Base-by-base conservation (phyloP, 2,888 invertebrate species). In the Cremastobaeus sp. region DNA sequence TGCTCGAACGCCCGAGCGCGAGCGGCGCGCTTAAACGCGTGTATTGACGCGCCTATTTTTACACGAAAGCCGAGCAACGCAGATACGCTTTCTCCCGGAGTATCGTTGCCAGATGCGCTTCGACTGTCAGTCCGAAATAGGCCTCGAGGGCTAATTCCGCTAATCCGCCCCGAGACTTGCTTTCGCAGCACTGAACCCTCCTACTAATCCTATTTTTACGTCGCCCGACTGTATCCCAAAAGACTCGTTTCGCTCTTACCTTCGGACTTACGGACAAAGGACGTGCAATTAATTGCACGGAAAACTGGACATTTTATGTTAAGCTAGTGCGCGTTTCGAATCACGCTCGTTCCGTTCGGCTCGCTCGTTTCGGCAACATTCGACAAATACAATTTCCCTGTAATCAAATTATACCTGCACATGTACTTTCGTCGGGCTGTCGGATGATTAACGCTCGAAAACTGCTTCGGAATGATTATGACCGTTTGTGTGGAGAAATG, bases 131-230 rank as follows among this genome's bases (percentile, higher is more conserved):
- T 47, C 65, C 39, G 54, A 59, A 72, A 65, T 72, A 72, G 59
- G 59, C 52, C 65, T 65, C 47, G 71, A 65, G 71, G 65, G 71
- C 71, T 72, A 72, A 75, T 60, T 66, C 34, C 14, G 70, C 74
- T 66, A 60, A 66, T 60, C 70, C 64, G 35, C 57, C 65, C 75
- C 62, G 59, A 57, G 64, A 70, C 76, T 52, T 43, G 57, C 39
- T 43, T 66, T 32, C 47, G 39, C 52, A 54, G 39, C 41, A 39
- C 64, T 48, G 48, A 50, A 68, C 48, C 66, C 73, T 50, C 43
- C 4, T 4, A 28, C 52, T 69, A 59, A 72, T 72, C 65, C 60
- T 72, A 72, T 72, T 72, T 72, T 59, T 72, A 65, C 54, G 52
- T 39, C 47, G 25, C 25, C 15, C 50, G 18, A 64, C 54, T n/a